Percentiles rank a stretch among this genome's conserved stretches.
phyloP scores from a whole-genome alignment of 2,797 vertebrate species.

The Acanthurus leucopareius region DNA sequence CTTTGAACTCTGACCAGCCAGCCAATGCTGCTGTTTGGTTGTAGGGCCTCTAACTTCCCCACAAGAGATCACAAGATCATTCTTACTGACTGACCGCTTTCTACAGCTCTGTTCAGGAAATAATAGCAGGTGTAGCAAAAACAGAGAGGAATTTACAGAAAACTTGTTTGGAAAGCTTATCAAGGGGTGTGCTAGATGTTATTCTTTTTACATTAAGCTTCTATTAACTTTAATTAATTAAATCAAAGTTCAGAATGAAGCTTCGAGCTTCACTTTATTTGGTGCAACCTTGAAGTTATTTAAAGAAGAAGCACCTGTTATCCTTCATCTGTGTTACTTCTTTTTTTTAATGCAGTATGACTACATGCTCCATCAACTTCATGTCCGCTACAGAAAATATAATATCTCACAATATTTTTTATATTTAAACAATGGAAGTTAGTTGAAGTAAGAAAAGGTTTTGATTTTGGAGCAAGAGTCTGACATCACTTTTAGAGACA shows the following conservation, averaged over 20 bases:
- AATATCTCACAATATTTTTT: not conserved
- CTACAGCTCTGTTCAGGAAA: not conserved
- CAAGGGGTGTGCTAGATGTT: too few relatives aligned
- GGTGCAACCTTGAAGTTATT: too few relatives aligned
- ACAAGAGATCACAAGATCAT: not conserved
- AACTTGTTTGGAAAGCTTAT: too few relatives aligned
- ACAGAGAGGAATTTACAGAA: too few relatives aligned
- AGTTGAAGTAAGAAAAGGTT: not conserved
- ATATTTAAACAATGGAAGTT: not conserved
- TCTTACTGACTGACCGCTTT: not conserved
- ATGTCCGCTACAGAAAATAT: too few relatives aligned
- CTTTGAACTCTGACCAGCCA: conserved; percentile 13
- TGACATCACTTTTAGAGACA: not conserved
- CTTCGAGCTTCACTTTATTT: too few relatives aligned
- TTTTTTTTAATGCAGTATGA: not conserved
- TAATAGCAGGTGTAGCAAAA: not conserved
- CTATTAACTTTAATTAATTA: too few relatives aligned
- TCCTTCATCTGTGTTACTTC: too few relatives aligned
- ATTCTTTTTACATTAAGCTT: too few relatives aligned
- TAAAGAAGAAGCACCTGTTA: too few relatives aligned
- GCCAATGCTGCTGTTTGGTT: not conserved
- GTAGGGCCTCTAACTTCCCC: not conserved
- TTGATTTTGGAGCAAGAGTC: not conserved
- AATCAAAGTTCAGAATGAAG: too few relatives aligned
- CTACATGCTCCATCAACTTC: not conserved